These are phyloP conservation scores for Mallotus villosus DNA, from an alignment of 2,797 vertebrate species.

Conservation along the genomic window DNA sequence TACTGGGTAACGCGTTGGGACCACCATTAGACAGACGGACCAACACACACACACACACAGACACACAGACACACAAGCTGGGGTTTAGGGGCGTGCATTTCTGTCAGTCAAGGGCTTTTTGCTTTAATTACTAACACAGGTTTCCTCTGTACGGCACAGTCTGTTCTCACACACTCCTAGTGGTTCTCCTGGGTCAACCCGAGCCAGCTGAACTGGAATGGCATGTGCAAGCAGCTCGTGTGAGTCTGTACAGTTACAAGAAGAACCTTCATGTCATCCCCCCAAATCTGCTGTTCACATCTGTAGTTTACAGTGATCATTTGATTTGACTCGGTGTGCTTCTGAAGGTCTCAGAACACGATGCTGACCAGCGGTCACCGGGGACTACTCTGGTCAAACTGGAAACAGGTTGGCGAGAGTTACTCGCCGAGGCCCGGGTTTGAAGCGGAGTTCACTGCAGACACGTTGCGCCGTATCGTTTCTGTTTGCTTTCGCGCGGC, in stretches of 20 bases:
- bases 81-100: constrained; percentile 23
- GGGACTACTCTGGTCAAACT: constrained; percentile 7
- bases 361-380: neutral
- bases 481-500: neutral
- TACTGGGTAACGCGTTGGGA: no score
- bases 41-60: neutral
- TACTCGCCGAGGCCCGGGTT: neutral
- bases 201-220: constrained; percentile 42
- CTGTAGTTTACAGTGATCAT: no score
- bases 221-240: constrained; percentile 21
- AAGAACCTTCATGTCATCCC: neutral
- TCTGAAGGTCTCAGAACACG: neutral
- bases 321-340: no score
- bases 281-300: no score
- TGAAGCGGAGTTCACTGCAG: neutral
- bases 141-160: constrained; percentile 48
- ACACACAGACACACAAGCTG: constrained; percentile 8
- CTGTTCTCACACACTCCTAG: constrained; percentile 50
- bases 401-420: constrained; percentile 5
- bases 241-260: neutral
- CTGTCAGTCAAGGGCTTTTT: constrained; percentile 46
- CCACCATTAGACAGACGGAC: neutral
- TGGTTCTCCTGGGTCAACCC: constrained; percentile 45
- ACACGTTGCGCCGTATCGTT: constrained; percentile 8
- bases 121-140: constrained; percentile 63